phyloP scores from a whole-genome alignment of 2,797 vertebrate genomes.

The Petrocephalus sullivani region DNA sequence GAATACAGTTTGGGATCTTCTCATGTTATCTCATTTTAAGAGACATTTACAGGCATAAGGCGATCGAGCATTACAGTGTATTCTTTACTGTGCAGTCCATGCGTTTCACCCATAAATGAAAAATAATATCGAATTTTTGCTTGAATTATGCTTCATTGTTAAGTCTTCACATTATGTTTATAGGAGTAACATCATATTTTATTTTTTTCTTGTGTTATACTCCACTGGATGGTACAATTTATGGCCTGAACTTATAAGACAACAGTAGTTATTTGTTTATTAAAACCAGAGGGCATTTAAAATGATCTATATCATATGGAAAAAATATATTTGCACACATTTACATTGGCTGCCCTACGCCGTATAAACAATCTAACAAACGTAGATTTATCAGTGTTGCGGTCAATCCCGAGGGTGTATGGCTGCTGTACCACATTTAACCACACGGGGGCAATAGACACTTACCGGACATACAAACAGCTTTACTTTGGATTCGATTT shows the following conservation, averaged over 20 bases:
- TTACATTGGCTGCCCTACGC: not conserved
- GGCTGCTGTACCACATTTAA: not conserved
- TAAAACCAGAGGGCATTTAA: not conserved
- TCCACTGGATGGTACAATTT: not conserved
- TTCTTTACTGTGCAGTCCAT: not conserved
- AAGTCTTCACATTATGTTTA: not conserved
- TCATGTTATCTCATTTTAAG: not conserved
- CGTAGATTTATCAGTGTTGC: not conserved
- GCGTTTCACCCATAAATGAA: not conserved
- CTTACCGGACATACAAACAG: not conserved
- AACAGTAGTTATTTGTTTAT: not conserved
- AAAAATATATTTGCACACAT: not conserved
- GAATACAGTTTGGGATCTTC: not conserved
- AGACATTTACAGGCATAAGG: not conserved
- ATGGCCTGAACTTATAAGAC: not conserved
- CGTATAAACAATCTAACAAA: not conserved
- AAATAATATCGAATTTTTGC: not conserved
- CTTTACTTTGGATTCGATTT: not conserved
- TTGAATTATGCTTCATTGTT: not conserved
- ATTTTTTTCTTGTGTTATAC: not conserved
- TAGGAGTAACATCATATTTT: not conserved
- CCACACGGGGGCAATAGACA: slow-evolving; percentile 13
- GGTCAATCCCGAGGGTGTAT: not conserved
- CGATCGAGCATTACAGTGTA: not conserved
- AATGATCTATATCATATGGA: not conserved